Percentiles rank a stretch among this genome's conserved stretches.
Evolutionary conservation across 2,888 invertebrate species (phyloP).

Genomic region (Tipula lateralis): DNA sequence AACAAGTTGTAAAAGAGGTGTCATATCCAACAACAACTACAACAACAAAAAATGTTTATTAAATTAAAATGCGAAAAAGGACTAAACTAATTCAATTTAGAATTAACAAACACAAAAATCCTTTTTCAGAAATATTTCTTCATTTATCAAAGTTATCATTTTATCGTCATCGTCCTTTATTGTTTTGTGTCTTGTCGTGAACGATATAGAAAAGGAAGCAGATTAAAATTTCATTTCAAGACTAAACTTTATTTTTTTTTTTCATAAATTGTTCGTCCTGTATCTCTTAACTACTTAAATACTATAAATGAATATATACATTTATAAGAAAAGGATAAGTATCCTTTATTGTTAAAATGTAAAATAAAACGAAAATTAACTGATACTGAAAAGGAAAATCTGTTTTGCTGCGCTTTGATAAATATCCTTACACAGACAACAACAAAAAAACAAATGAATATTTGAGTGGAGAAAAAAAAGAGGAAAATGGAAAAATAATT

Average conservation of each 20-base stretch:
- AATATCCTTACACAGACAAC: neutral
- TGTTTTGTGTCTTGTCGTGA: neutral
- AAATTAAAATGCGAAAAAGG: neutral
- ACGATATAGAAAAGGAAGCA: neutral
- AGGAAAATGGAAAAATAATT: neutral
- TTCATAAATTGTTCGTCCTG: neutral
- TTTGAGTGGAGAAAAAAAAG: neutral
- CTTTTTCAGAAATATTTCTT: neutral
- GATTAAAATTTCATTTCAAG: constrained; percentile 4
- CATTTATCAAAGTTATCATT: constrained; percentile 19
- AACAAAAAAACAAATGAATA: neutral
- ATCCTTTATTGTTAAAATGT: constrained; percentile 11
- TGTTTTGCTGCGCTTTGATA: neutral
- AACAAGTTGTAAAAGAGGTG: constrained; percentile 5
- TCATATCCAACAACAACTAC: neutral
- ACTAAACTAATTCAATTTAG: neutral
- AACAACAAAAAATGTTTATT: neutral
- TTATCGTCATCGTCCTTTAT: neutral
- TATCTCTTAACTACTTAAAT: neutral
- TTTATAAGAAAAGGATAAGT: neutral
- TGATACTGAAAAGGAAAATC: neutral
- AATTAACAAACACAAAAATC: constrained; percentile 8
- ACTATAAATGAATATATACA: neutral
- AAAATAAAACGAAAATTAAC: neutral
- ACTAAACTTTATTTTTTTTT: neutral